Conservation (phyloP, 2,797 vertebrate species). For the Antrozous pallidus region DNA sequence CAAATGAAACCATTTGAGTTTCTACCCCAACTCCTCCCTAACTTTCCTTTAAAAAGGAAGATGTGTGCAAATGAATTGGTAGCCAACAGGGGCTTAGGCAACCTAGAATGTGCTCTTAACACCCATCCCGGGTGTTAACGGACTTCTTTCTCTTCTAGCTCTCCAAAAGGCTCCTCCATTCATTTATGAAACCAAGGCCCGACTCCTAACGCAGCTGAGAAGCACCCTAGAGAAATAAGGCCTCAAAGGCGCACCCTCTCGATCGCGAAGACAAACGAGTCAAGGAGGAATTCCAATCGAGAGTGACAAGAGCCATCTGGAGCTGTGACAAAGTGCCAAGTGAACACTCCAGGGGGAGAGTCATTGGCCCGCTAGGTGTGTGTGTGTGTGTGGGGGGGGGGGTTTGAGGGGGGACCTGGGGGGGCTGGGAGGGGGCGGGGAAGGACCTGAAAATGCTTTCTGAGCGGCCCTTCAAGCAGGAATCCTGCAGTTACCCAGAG, state of each 20-base stretch:
- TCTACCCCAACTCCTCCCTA: background rate
- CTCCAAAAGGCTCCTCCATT: background rate
- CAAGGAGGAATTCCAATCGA: background rate
- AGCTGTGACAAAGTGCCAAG: background rate
- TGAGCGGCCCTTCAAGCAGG: background rate
- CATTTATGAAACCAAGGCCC: background rate
- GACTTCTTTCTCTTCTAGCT: background rate
- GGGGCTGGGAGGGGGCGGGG: background rate
- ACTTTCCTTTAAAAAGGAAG: background rate
- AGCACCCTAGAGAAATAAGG: background rate
- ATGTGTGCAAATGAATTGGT: background rate
- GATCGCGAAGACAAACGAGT: background rate
- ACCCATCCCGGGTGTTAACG: background rate
- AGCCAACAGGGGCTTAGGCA: background rate
- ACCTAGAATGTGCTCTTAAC: background rate
- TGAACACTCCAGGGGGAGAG: background rate
- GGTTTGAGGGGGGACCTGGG: too few relatives aligned
- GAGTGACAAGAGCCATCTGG: background rate
- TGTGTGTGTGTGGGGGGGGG: too few relatives aligned
- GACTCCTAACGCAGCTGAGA: background rate
- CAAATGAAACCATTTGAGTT: background rate
- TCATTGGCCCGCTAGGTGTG: background rate
- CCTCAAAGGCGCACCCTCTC: background rate
- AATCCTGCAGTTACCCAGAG: background rate
- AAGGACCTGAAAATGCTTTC: background rate